A percentile compares a stretch with the other conserved stretches of the same genome.
Evolutionary conservation across 2,113 vertebrate species (phyloP).

Genomic region (Isichthys henryi): DNA sequence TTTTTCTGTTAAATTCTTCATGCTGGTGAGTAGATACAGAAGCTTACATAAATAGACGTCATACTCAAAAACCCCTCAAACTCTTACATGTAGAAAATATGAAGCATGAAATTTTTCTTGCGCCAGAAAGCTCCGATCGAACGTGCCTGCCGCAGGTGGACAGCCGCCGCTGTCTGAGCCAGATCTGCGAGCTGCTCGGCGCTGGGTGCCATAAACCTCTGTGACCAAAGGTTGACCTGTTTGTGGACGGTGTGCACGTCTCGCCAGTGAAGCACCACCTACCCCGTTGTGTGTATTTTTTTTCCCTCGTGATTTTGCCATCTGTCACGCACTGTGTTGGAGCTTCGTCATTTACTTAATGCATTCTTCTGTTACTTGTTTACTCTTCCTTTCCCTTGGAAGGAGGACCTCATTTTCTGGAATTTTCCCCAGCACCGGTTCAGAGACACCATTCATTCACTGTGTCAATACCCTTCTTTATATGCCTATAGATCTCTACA

Average conservation of each 20-base stretch:
- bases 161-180: background rate
- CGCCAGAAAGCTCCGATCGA: background rate
- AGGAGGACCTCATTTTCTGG: background rate
- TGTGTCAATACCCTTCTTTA: background rate
- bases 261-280: background rate
- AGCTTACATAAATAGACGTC: background rate
- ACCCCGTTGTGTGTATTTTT: background rate
- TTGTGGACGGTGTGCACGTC: background rate
- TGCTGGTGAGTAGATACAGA: background rate
- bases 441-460: background rate
- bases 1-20: background rate
- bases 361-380: constrained; percentile 25
- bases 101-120: background rate
- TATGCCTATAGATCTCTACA: background rate
- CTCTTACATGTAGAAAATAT: background rate
- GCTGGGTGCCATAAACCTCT: background rate
- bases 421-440: background rate
- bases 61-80: background rate
- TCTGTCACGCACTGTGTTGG: constrained; percentile 9
- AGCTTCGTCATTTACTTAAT: constrained; percentile 11
- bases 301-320: constrained; percentile 7
- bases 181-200: background rate
- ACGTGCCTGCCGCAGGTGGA: background rate
- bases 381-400: constrained; percentile 9
- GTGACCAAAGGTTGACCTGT: constrained; percentile 11